Evolutionary conservation across 2,113 vertebrate genomes (phyloP).

Genomic region (Petrocephalus microphthalmus): DNA sequence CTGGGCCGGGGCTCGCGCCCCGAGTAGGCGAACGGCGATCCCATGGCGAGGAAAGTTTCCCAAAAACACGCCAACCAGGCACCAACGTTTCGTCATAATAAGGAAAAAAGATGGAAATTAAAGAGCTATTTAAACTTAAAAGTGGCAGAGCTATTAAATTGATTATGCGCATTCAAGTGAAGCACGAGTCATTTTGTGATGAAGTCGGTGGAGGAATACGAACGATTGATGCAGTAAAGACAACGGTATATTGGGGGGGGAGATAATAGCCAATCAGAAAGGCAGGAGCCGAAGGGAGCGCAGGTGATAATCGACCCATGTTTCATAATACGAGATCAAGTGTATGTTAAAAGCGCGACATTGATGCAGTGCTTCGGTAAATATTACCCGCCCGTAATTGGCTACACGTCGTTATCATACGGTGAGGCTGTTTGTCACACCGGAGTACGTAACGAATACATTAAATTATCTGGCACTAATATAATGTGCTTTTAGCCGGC

Average conservation of each 20-base stretch:
- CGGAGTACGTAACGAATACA: slow-evolving; percentile 25
- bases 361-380: slow-evolving; percentile 36
- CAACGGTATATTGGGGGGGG: not conserved
- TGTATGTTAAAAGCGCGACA: slow-evolving; percentile 33
- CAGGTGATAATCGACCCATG: slow-evolving; percentile 24
- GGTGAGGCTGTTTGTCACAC: slow-evolving; percentile 30
- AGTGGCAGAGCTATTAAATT: not conserved
- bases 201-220: not conserved
- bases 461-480: slow-evolving; percentile 10
- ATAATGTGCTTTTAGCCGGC: not conserved
- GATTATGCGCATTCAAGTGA: not conserved
- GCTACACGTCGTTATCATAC: slow-evolving; percentile 35
- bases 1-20: slow-evolving; percentile 47
- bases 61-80: not conserved
- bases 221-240: not conserved
- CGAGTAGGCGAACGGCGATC: not conserved
- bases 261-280: not conserved
- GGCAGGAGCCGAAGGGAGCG: not conserved
- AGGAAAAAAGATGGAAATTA: too few species aligned
- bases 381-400: slow-evolving; percentile 40
- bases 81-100: not conserved
- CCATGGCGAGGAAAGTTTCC: not conserved
- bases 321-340: slow-evolving; percentile 24
- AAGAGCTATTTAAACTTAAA: not conserved
- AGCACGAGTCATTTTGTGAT: not conserved